These are phyloP conservation scores for Psittacula echo DNA, from an alignment of 2,797 vertebrate genomes.

Conservation along the genomic window DNA sequence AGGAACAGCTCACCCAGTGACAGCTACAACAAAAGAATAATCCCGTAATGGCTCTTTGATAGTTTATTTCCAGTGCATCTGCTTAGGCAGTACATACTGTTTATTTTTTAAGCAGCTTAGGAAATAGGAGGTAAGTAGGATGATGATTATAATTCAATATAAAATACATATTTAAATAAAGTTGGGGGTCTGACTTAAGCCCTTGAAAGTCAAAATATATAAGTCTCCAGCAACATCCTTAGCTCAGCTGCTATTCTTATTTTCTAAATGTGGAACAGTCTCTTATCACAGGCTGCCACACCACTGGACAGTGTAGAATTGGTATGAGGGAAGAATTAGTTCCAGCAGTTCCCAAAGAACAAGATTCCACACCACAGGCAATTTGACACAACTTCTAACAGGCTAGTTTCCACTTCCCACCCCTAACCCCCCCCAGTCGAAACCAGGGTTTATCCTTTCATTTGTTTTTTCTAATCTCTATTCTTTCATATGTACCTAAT, in stretches of 20 bases:
- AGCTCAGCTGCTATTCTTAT: conserved; percentile 8
- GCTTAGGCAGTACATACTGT: conserved; percentile 27
- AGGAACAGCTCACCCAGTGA: conserved; percentile 8
- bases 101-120: conserved; percentile 68
- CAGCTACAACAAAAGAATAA: conserved; percentile 59
- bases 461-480: neutral
- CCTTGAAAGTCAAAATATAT: conserved; percentile 21
- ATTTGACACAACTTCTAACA: neutral
- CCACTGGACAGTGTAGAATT: conserved; percentile 18
- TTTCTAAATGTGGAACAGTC: conserved; percentile 23
- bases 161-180: conserved; percentile 63
- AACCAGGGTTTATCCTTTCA: neutral
- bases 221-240: conserved; percentile 18
- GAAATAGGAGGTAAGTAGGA: conserved; percentile 53
- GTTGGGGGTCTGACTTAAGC: conserved; percentile 47
- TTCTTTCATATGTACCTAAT: neutral
- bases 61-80: conserved; percentile 38
- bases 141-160: conserved; percentile 61
- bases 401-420: neutral
- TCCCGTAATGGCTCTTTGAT: conserved; percentile 31
- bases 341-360: conserved; percentile 33
- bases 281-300: conserved; percentile 55
- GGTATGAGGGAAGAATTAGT: conserved; percentile 43
- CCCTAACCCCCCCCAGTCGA: neutral
- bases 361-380: neutral